A percentile compares a stretch with the other conserved stretches of the same genome.
phyloP scores from a whole-genome alignment of 2,113 vertebrate species.

The Clarias gariepinus region DNA sequence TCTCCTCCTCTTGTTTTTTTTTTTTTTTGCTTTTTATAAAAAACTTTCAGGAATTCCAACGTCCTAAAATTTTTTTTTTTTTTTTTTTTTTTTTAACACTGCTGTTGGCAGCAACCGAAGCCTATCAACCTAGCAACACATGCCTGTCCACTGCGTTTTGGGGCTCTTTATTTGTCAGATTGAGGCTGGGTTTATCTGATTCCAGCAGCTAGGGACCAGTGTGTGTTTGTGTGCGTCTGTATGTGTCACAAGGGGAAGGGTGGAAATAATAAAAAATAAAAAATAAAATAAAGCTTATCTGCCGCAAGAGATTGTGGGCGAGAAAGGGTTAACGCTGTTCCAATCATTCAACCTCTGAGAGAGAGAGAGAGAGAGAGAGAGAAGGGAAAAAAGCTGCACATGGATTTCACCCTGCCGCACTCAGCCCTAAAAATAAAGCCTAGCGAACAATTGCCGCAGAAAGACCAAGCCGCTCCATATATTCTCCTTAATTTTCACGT shows the following conservation, averaged over 20 bases:
- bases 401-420: slow-evolving; percentile 48
- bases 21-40: no score
- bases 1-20: not conserved
- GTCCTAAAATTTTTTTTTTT: no score
- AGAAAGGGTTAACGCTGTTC: slow-evolving; percentile 69
- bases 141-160: slow-evolving; percentile 55
- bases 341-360: slow-evolving; percentile 61
- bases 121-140: slow-evolving; percentile 51
- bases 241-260: slow-evolving; percentile 29
- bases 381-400: slow-evolving; percentile 52
- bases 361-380: slow-evolving; percentile 49
- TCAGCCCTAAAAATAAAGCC: slow-evolving; percentile 59
- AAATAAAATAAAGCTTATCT: slow-evolving; percentile 42
- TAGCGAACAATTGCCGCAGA: slow-evolving; percentile 59
- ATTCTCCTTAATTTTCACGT: slow-evolving; percentile 78
- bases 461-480: slow-evolving; percentile 51
- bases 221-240: slow-evolving; percentile 33
- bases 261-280: not conserved
- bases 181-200: slow-evolving; percentile 70
- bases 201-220: slow-evolving; percentile 55
- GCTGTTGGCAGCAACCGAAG: slow-evolving; percentile 22
- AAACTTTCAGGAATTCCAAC: slow-evolving; percentile 14
- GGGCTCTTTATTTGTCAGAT: slow-evolving; percentile 66
- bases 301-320: slow-evolving; percentile 60
- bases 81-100: no score